Conservation (phyloP, 2,888 invertebrate species). For the Sisyra nigra region DNA sequence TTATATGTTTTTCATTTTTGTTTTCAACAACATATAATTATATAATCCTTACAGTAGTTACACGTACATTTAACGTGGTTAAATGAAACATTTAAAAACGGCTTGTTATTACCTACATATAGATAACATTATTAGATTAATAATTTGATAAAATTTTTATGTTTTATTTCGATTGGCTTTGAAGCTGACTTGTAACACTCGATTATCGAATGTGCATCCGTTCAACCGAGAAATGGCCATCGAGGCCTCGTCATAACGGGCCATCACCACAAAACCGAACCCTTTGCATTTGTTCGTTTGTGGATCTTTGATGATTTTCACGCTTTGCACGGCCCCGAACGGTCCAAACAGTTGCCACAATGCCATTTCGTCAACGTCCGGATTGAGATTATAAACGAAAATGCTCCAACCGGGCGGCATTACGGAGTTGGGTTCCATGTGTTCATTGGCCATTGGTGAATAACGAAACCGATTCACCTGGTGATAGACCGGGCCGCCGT, state of each 20-base stretch:
- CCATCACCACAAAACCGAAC: slow-evolving; percentile 97
- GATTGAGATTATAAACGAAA: slow-evolving; percentile 84
- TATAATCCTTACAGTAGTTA: too few relatives aligned
- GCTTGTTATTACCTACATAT: too few relatives aligned
- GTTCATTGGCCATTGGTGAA: slow-evolving; percentile 59
- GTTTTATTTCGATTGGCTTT: slow-evolving; percentile 80
- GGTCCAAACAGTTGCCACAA: slow-evolving; percentile 94
- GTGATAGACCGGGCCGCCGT: slow-evolving; percentile 17
- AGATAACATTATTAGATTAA: too few relatives aligned
- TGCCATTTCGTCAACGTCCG: slow-evolving; percentile 81
- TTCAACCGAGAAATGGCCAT: slow-evolving; percentile 93
- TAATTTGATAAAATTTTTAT: slow-evolving; percentile 1
- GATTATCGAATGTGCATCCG: slow-evolving; percentile 88
- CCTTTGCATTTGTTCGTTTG: slow-evolving; percentile 97
- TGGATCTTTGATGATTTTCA: slow-evolving; percentile 90
- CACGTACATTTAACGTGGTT: too few relatives aligned
- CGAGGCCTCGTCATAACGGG: slow-evolving; percentile 92
- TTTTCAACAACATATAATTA: too few relatives aligned
- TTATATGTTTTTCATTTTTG: too few relatives aligned
- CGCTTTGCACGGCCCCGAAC: slow-evolving; percentile 93
- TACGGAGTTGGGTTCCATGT: slow-evolving; percentile 48
- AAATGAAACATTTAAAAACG: too few relatives aligned
- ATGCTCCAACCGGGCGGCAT: slow-evolving; percentile 82
- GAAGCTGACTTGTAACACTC: slow-evolving; percentile 94
- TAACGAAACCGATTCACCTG: slow-evolving; percentile 36